These are phyloP conservation scores for Apotomis betuletana DNA, from an alignment of 2,888 invertebrate species.

Conservation along the genomic window DNA sequence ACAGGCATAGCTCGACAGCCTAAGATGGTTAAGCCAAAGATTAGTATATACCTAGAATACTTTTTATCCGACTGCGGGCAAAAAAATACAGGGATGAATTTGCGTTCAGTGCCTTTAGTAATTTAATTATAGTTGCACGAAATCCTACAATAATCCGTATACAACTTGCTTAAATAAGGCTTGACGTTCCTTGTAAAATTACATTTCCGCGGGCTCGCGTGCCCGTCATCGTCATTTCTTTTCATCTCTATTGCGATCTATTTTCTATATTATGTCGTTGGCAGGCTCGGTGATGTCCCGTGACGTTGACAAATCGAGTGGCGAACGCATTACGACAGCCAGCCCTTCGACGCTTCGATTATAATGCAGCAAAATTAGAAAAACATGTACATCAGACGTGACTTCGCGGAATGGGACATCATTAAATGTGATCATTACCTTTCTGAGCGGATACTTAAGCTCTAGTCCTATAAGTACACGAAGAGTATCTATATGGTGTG, in stretches of 20 bases:
- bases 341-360: conserved; percentile 55
- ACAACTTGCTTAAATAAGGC: not conserved
- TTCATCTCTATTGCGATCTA: conserved; percentile 36
- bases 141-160: no score
- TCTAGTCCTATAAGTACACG: not conserved
- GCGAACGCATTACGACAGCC: conserved; percentile 64
- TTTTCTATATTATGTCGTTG: conserved; percentile 52
- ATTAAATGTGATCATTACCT: conserved; percentile 35
- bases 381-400: conserved; percentile 33
- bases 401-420: conserved; percentile 30
- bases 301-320: conserved; percentile 77
- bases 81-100: no score
- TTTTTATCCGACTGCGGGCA: no score
- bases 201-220: conserved; percentile 34
- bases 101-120: no score
- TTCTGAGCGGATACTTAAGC: not conserved
- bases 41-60: no score
- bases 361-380: conserved; percentile 40
- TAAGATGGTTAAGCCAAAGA: no score
- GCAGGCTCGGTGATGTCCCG: conserved; percentile 64
- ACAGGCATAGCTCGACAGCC: no score
- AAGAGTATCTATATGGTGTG: not conserved
- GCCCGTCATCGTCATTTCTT: conserved; percentile 37
- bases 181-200: conserved; percentile 22
- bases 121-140: no score